Base-by-base conservation (phyloP, 2,888 invertebrate species). In the Andrena chrysosceles region DNA sequence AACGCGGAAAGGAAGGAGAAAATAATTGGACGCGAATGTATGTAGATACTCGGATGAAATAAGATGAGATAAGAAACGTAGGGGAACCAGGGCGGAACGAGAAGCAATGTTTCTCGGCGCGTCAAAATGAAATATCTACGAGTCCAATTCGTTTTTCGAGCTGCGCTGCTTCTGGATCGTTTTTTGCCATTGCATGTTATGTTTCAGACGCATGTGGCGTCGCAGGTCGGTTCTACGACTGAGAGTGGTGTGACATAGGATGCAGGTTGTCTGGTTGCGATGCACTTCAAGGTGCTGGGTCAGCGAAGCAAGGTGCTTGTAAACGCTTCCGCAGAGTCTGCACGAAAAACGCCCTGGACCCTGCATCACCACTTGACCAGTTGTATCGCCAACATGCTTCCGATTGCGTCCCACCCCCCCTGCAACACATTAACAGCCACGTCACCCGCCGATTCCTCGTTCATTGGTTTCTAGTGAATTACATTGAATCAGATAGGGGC, bases 221-320 rank as follows among this genome's bases (percentile, higher is more conserved):
- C 94, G 93, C 90, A 94, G 92, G 90, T 94, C 94, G 91, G 94
- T 94, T 92, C 93, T 93, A 93, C 94, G 94, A 93, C 94, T 94
- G 92, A 94, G 94, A 90, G 94, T 94, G 91, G 94, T 94, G 91
- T 94, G 92, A 91, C 94, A 94, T 88, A 94, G 92, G 91, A 93
- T 91, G 93, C 94, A 94, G 92, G 94, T 94, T 89, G 94, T 94
- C 93, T 94, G 93, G 93, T 94, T 94, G 91, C 94, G 94, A 92
- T 94, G 94, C 92, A 94, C 94, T 92, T 94, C 94, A 75, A 94
- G 93, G 93, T 94, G 94, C 93, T 94, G 94, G 89, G 93, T 94
- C 90, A 94, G 93, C 92, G 94, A 94, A 91, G 94, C 94, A 85
- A 94, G 93, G 90, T 94, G 94, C 92, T 93, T 94, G 93, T 94